Evolutionary conservation across 1,140 invertebrate genomes (phyloP).

Genomic region (Diachasma alloeum): DNA sequence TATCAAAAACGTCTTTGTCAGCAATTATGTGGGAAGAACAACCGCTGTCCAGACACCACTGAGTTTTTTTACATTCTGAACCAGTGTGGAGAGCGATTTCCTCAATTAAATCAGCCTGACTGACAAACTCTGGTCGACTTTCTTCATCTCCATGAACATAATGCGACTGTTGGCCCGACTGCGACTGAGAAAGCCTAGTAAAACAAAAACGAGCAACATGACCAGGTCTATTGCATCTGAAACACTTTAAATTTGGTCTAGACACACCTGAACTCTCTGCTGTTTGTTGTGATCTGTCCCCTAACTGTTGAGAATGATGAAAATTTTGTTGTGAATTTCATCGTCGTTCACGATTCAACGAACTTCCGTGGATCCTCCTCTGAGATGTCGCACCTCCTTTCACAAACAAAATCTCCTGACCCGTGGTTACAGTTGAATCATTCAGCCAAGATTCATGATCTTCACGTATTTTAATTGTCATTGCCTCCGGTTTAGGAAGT

Average conservation of each 20-base stretch:
- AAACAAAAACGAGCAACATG: conserved; percentile 23
- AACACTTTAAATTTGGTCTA: not conserved
- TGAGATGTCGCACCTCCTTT: not conserved
- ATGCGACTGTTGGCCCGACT: conserved; percentile 4
- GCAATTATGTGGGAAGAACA: conserved; percentile 11
- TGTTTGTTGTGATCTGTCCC: too few species aligned
- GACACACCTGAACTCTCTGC: too few species aligned
- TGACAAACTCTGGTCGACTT: not conserved
- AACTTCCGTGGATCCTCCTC: not conserved
- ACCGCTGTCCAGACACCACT: conserved; percentile 13
- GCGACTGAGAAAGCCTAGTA: not conserved
- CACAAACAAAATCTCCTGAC: not conserved
- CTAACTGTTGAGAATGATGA: too few species aligned
- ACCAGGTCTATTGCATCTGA: conserved; percentile 25
- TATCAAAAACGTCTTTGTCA: not conserved
- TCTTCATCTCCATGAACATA: not conserved
- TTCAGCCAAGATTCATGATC: not conserved
- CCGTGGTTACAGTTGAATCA: not conserved
- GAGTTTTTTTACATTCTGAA: conserved; percentile 12
- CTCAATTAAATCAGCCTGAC: not conserved
- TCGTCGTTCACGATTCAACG: too few species aligned
- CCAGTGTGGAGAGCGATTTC: conserved; percentile 4
- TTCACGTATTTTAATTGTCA: conserved; percentile 15
- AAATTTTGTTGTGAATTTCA: too few species aligned
- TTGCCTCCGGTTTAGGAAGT: not conserved